phyloP scores from a whole-genome alignment of 2,888 invertebrate genomes.

The Aphrophora alni region DNA sequence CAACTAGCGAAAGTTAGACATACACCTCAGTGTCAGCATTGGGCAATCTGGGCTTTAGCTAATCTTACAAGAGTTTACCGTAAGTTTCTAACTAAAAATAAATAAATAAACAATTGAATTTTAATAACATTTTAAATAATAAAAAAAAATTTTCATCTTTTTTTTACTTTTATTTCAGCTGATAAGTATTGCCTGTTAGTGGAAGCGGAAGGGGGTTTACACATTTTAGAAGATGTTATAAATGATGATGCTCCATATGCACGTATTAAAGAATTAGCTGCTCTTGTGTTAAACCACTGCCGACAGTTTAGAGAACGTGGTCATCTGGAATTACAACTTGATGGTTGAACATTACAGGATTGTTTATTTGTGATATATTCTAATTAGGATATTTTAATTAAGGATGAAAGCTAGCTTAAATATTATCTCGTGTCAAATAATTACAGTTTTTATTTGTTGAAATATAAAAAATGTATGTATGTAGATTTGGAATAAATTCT shows the following conservation, averaged over 20 bases:
- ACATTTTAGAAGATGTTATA: conserved; percentile 71
- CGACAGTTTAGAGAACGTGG: conserved; percentile 31
- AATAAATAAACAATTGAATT: too few species aligned
- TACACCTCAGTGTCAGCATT: conserved; percentile 91
- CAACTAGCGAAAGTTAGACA: conserved; percentile 81
- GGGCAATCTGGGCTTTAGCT: conserved; percentile 97
- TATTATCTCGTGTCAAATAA: background rate
- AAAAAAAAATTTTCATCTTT: too few species aligned
- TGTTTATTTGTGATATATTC: background rate
- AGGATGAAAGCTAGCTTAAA: background rate
- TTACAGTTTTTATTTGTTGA: background rate
- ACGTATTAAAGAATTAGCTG: conserved; percentile 72
- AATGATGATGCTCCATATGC: conserved; percentile 67
- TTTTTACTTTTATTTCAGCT: conserved; percentile 64
- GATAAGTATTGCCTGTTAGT: conserved; percentile 91
- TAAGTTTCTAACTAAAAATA: too few species aligned
- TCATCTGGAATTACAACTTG: conserved; percentile 26
- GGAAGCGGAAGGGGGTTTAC: conserved; percentile 83
- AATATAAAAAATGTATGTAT: background rate
- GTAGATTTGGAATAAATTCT: background rate
- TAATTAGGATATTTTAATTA: background rate
- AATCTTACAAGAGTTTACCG: conserved; percentile 94
- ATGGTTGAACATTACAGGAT: conserved; percentile 34
- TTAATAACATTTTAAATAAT: too few species aligned
- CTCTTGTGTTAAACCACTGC: conserved; percentile 72